These are phyloP conservation scores for Nasonia giraulti DNA, from an alignment of 1,140 invertebrate genomes.

Conservation along the genomic window DNA sequence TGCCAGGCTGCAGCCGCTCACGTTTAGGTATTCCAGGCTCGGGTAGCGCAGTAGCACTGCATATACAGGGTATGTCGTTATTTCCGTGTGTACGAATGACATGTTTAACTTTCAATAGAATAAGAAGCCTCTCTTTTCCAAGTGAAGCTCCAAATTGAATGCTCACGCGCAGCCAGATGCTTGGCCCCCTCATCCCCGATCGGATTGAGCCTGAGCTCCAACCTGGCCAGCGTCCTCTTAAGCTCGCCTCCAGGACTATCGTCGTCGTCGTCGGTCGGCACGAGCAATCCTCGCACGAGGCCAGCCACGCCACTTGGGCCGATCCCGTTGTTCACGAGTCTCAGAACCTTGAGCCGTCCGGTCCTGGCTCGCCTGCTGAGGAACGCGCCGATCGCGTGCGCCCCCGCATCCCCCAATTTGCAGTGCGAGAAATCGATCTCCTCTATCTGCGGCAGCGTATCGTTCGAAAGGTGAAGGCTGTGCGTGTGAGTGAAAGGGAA, in stretches of 20 bases:
- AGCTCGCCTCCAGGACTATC: background rate
- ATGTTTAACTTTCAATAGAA: no score
- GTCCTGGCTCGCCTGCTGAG: slow-evolving; percentile 34
- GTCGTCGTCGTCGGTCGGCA: slow-evolving; percentile 1
- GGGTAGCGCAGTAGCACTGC: slow-evolving; percentile 61
- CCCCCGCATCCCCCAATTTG: slow-evolving; percentile 64
- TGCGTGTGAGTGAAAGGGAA: no score
- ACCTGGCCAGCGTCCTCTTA: background rate
- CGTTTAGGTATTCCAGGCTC: slow-evolving; percentile 62
- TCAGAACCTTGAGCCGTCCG: slow-evolving; percentile 44
- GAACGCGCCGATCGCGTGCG: slow-evolving; percentile 64
- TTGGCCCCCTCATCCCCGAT: slow-evolving; percentile 59
- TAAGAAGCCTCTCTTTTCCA: no score
- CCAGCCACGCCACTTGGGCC: slow-evolving; percentile 62
- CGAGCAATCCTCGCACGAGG: slow-evolving; percentile 63
- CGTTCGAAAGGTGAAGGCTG: background rate
- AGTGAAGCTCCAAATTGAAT: no score
- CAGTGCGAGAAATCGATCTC: slow-evolving; percentile 71
- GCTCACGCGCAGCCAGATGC: slow-evolving; percentile 66
- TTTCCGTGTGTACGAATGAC: no score
- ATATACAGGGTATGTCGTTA: no score
- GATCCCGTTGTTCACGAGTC: slow-evolving; percentile 67
- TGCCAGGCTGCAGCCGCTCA: slow-evolving; percentile 63
- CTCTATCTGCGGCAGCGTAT: slow-evolving; percentile 55
- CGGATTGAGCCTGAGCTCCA: slow-evolving; percentile 68